Evolutionary conservation across 2,888 invertebrate species (phyloP).

Genomic region (Listrodromus nycthemerus): DNA sequence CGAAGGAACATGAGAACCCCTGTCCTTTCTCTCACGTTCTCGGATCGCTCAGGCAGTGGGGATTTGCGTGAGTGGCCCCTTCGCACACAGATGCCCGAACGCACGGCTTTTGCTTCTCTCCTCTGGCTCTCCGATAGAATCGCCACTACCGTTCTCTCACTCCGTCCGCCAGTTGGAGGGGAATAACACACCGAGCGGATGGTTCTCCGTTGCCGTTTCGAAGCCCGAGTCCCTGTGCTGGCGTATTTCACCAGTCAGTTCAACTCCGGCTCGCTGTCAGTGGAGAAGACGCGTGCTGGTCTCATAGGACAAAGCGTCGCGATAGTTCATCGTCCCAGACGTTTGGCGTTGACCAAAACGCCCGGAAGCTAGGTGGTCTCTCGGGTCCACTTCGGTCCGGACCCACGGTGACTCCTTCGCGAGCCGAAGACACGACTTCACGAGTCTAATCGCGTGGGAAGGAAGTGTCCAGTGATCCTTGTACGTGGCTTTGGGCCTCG

Average conservation of each 20-base stretch:
- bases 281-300: conserved; percentile 59
- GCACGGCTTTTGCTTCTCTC: conserved; percentile 51
- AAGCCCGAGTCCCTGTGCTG: conserved; percentile 54
- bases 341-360: not conserved
- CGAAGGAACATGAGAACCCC: conserved; percentile 77
- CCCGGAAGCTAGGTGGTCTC: not conserved
- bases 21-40: conserved; percentile 81
- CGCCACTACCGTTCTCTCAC: conserved; percentile 17
- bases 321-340: not conserved
- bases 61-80: conserved; percentile 68
- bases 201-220: conserved; percentile 54
- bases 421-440: not conserved
- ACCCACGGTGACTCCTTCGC: not conserved
- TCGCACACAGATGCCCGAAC: conserved; percentile 5
- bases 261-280: conserved; percentile 64
- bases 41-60: conserved; percentile 59
- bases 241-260: conserved; percentile 65
- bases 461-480: conserved; percentile 16
- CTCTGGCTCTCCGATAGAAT: conserved; percentile 19
- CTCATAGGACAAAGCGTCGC: conserved; percentile 8
- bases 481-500: not conserved
- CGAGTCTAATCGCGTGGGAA: not conserved
- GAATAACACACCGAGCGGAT: conserved; percentile 52
- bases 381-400: not conserved
- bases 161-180: conserved; percentile 16